Base-by-base conservation (phyloP, 2,113 vertebrate species). In the Tonatia bakeri region DNA sequence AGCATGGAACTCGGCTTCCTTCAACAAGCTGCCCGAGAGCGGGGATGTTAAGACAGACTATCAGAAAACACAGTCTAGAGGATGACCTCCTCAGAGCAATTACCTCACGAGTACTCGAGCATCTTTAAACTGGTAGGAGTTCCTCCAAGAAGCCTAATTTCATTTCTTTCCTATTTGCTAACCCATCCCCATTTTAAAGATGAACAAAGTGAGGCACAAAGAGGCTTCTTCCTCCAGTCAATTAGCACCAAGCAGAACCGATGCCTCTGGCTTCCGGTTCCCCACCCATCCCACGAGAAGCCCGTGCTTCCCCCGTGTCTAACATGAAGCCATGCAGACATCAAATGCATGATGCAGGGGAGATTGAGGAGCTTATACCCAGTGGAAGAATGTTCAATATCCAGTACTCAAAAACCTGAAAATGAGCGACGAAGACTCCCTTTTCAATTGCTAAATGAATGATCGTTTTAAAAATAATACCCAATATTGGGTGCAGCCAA, bases 1-100 rank as follows among this genome's bases (percentile, higher is more conserved):
- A 0, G 99, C 99, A 4, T 99, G 99, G 96, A 99, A 99, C 96
- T 99, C 99, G 0, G 99, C 99, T 98, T 99, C 99, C 95, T 99
- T 99, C 96, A 99, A 98, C 88, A 99, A 98, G 94, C 99, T 99
- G 96, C 1, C 96, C 96, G 69, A 97, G 13, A 91, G 0, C 0
- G 20, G 33, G 38, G 22, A 31, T 33, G 72, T 59, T 45, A 19
- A 38, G 45, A 97, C 12, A 95, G 79, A 76, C 28, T 0, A 4
- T 5, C 1, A 3, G 24, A 75, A 76, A 59, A 19, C 43, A 73
- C 52, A 10, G 54, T 31, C 28, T 13, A 64, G 59, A 75, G 17
- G 15, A 5, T 4, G 15, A 69, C 56, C 59, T n/a, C 12, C 40
- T 22, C 11, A 36, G 11, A 79, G 43, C 10, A 33, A 16, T 28